These are phyloP conservation scores for Pecten maximus DNA, from an alignment of 2,888 invertebrate genomes.

Conservation along the genomic window DNA sequence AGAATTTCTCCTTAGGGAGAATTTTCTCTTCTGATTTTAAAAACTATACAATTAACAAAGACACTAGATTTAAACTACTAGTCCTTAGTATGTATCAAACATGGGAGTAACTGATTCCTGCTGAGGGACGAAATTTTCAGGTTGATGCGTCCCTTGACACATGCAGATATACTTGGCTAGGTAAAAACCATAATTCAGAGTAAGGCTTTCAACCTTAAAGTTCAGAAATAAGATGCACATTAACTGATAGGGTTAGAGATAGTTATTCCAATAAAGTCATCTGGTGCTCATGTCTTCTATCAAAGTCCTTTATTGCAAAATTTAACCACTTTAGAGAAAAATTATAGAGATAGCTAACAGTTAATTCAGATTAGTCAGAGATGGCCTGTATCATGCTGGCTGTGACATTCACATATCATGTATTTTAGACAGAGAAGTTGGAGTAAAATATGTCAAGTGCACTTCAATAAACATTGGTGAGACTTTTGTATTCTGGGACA, in stretches of 20 bases:
- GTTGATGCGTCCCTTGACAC: too few species aligned
- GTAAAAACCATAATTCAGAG: too few species aligned
- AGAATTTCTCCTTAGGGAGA: too few species aligned
- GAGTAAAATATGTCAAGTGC: not conserved
- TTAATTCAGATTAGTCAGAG: not conserved
- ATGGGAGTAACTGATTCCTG: too few species aligned
- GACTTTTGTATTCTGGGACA: not conserved
- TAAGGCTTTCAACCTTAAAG: too few species aligned
- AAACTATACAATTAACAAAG: too few species aligned
- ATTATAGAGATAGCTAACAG: not conserved
- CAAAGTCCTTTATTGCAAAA: not conserved
- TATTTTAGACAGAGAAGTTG: not conserved
- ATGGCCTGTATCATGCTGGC: not conserved
- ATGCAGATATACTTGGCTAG: too few species aligned
- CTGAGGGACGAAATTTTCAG: too few species aligned
- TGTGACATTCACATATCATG: not conserved
- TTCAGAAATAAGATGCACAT: too few species aligned
- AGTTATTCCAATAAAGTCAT: not conserved
- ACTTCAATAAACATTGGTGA: not conserved
- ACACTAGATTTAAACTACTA: too few species aligned
- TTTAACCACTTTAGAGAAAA: not conserved
- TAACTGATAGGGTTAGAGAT: not conserved
- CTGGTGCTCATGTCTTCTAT: not conserved
- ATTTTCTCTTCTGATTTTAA: too few species aligned
- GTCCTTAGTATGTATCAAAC: too few species aligned